Conservation (phyloP, 64 coral and sea anemone species). For the Anthopleura sola region DNA sequence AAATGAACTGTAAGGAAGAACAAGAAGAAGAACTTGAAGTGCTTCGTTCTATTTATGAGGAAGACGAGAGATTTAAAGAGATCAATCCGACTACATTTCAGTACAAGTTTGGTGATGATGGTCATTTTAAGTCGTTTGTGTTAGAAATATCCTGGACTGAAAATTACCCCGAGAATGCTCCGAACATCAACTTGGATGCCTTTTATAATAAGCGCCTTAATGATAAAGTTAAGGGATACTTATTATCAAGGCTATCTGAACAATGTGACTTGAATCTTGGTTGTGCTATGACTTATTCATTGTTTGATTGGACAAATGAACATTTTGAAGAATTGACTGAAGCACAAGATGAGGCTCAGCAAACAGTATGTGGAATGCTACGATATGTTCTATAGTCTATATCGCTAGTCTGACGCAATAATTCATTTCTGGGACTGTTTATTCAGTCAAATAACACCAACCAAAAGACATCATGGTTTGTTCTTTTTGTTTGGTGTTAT, state of each 20-base stretch:
- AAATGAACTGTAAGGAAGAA: conserved; percentile 76
- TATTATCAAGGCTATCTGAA: conserved; percentile 62
- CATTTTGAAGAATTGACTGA: conserved; percentile 80
- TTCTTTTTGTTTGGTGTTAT: too few relatives aligned
- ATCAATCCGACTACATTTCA: conserved; percentile 81
- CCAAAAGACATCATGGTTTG: too few relatives aligned
- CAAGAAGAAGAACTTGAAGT: conserved; percentile 97
- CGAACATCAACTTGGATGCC: conserved; percentile 70
- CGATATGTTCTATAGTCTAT: background rate
- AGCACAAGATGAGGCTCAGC: conserved; percentile 42
- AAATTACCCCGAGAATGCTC: conserved; percentile 72
- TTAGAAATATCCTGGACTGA: conserved; percentile 80
- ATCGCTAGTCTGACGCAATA: too few relatives aligned
- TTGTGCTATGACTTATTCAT: conserved; percentile 81
- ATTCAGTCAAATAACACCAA: too few relatives aligned
- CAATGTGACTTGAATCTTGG: conserved; percentile 76
- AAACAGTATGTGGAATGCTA: background rate
- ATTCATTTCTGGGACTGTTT: too few relatives aligned
- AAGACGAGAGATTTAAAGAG: conserved; percentile 88
- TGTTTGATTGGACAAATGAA: conserved; percentile 94
- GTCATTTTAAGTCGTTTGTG: conserved; percentile 85
- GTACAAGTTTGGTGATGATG: conserved; percentile 96
- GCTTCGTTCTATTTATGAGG: conserved; percentile 92
- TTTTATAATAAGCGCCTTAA: conserved; percentile 96
- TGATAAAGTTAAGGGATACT: conserved; percentile 60